Evolutionary conservation across 2,113 vertebrate species (phyloP).

Genomic region (Phalacrocorax brasilianus): DNA sequence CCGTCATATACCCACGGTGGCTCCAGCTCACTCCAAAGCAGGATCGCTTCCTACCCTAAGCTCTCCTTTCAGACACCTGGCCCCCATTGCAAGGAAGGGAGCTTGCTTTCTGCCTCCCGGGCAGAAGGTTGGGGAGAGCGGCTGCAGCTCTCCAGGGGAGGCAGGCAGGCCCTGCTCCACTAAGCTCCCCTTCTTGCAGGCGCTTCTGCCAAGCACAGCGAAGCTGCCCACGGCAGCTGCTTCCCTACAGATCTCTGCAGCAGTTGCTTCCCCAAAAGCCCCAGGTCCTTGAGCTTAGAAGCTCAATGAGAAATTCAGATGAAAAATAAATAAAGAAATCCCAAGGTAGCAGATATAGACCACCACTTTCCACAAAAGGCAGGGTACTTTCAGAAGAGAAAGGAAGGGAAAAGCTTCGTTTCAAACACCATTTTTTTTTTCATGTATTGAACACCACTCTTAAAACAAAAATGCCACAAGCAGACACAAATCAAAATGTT

Average conservation of each 20-base stretch:
- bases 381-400: neutral
- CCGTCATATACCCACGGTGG: accelerated
- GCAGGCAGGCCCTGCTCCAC: neutral
- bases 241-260: neutral
- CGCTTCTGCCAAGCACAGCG: neutral
- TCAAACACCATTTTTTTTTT: neutral
- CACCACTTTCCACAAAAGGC: neutral
- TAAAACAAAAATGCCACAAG: neutral
- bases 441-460: accelerated
- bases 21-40: neutral
- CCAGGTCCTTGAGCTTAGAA: neutral
- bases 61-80: neutral
- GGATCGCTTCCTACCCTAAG: neutral
- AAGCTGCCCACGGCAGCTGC: neutral
- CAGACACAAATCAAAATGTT: neutral
- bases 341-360: neutral
- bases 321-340: neutral
- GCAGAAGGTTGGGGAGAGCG: accelerated
- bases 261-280: accelerated
- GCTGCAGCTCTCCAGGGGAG: neutral
- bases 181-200: neutral
- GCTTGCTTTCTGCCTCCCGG: neutral
- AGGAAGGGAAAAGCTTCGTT: neutral
- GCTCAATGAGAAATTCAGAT: neutral
- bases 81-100: neutral